Evolutionary conservation across 2,113 vertebrate species (phyloP).

Genomic region (Pseudorhombus dupliciocellatus): DNA sequence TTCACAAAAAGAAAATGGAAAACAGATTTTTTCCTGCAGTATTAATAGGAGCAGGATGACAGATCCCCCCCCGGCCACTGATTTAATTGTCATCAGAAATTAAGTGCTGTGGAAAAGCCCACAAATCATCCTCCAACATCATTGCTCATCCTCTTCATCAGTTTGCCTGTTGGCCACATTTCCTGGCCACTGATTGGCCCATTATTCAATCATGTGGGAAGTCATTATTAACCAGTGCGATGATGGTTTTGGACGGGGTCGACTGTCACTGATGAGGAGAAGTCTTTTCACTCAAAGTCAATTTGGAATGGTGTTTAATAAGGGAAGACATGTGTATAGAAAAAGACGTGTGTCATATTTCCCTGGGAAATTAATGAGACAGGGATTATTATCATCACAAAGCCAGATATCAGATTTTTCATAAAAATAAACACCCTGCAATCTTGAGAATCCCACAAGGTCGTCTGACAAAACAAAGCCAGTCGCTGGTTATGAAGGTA

Average conservation of each 20-base stretch:
- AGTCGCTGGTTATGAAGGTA: not conserved
- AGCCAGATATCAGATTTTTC: not conserved
- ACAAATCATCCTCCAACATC: slow-evolving; percentile 38
- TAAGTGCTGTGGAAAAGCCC: slow-evolving; percentile 46
- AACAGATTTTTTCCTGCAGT: slow-evolving; percentile 55
- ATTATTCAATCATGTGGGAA: slow-evolving; percentile 67
- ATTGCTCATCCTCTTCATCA: slow-evolving; percentile 39
- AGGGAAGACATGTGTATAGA: slow-evolving; percentile 5
- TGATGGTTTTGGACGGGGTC: slow-evolving; percentile 63
- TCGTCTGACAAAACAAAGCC: not conserved
- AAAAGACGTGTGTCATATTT: not conserved
- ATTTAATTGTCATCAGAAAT: slow-evolving; percentile 73
- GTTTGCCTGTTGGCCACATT: slow-evolving; percentile 51
- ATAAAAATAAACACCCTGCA: not conserved
- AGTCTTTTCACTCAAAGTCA: slow-evolving; percentile 49
- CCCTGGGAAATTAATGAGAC: not conserved
- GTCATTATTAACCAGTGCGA: slow-evolving; percentile 55
- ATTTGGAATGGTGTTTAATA: slow-evolving; percentile 24
- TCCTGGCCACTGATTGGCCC: slow-evolving; percentile 70
- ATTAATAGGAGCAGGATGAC: slow-evolving; percentile 38
- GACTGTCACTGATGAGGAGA: slow-evolving; percentile 62
- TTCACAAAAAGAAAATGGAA: slow-evolving; percentile 19
- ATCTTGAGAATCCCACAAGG: not conserved
- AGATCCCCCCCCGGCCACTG: slow-evolving; percentile 36
- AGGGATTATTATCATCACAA: not conserved